Evolutionary conservation across 1,140 invertebrate species (phyloP).

Genomic region (Physella acuta): DNA sequence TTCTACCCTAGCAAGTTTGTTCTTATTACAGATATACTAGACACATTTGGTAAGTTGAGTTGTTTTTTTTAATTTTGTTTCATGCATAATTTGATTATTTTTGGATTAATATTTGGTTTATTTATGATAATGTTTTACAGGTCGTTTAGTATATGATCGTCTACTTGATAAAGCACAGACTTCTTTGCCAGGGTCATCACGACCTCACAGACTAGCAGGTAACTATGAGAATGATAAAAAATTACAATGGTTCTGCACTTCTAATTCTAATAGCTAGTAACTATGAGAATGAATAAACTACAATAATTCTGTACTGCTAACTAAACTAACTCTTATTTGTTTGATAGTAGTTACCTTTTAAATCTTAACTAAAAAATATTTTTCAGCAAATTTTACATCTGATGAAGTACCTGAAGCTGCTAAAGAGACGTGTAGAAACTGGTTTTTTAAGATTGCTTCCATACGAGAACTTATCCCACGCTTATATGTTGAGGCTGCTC

Average conservation of each 20-base stretch:
- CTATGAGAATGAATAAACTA: not conserved
- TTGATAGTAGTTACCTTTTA: too few species aligned
- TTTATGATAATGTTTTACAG: slow-evolving; percentile 29
- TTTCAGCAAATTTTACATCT: slow-evolving; percentile 61
- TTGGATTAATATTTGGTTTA: not conserved
- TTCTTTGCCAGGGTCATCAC: slow-evolving; percentile 60
- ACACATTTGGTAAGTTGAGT: slow-evolving; percentile 78
- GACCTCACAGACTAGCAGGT: slow-evolving; percentile 67
- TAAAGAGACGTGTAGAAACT: slow-evolving; percentile 95
- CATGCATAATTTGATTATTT: not conserved
- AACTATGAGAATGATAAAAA: too few species aligned
- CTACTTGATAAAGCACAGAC: slow-evolving; percentile 75
- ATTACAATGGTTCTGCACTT: too few species aligned
- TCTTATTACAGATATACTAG: slow-evolving; percentile 90
- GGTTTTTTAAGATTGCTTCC: slow-evolving; percentile 98
- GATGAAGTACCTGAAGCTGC: slow-evolving; percentile 83
- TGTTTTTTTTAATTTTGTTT: not conserved
- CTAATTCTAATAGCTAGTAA: not conserved
- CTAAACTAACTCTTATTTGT: too few species aligned
- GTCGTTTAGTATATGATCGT: slow-evolving; percentile 79
- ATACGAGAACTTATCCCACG: slow-evolving; percentile 93
- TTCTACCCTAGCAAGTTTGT: slow-evolving; percentile 99
- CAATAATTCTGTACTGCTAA: too few species aligned
- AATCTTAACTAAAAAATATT: too few species aligned
- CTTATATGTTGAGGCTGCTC: slow-evolving; percentile 90